Percentiles rank a stretch among this genome's conserved stretches.
phyloP scores from a whole-genome alignment of 2,113 vertebrate species.

The Cardinalis cardinalis region DNA sequence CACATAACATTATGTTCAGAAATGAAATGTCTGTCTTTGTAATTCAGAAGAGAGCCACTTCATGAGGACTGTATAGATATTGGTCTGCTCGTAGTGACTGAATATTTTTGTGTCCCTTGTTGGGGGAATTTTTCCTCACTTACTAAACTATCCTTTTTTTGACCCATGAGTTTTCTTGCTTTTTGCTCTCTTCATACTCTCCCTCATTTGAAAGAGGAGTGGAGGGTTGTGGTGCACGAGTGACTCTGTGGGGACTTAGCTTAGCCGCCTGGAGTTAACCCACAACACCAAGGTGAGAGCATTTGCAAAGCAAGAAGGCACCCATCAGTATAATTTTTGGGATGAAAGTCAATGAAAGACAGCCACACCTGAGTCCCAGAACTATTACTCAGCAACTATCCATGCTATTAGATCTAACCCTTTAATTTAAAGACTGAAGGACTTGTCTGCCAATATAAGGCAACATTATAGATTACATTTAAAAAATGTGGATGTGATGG shows the following conservation, averaged over 20 bases:
- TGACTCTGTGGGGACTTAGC: rapidly evolving
- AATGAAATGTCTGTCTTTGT: not conserved
- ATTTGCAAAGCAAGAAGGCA: not conserved
- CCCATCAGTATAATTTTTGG: not conserved
- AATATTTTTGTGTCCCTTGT: not conserved
- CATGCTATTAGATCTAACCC: not conserved
- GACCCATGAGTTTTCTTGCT: not conserved
- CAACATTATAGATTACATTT: not conserved
- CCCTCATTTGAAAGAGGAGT: rapidly evolving
- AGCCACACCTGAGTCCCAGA: not conserved
- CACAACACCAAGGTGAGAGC: not conserved
- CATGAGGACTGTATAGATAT: not conserved
- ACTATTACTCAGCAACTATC: not conserved
- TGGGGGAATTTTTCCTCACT: rapidly evolving
- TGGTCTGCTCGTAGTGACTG: not conserved
- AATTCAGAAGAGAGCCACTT: not conserved
- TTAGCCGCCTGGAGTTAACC: not conserved
- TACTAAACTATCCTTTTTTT: not conserved
- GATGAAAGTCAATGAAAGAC: not conserved
- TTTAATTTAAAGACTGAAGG: not conserved
- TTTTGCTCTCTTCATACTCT: not conserved
- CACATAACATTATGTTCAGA: not conserved
- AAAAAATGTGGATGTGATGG: not conserved
- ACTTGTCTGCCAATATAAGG: not conserved
- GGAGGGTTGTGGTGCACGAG: rapidly evolving